Evolutionary conservation across 2,888 invertebrate species (phyloP).

Genomic region (Drosophila austrosaltans): DNA sequence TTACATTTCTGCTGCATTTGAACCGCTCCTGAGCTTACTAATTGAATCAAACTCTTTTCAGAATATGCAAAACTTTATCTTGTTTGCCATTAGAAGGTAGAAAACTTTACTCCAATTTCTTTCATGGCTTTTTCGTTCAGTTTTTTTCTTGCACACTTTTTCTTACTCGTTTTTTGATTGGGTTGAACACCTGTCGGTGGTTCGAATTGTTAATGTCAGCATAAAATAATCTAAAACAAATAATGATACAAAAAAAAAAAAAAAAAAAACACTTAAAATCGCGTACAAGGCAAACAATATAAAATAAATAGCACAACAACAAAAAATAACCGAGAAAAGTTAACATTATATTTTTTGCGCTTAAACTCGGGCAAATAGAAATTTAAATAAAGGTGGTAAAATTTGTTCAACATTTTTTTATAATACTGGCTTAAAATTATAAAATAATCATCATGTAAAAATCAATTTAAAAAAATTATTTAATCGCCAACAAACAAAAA

Average conservation of each 20-base stretch:
- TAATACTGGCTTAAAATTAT: background rate
- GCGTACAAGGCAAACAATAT: slow-evolving; percentile 34
- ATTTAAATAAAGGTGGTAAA: slow-evolving; percentile 46
- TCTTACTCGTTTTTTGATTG: slow-evolving; percentile 28
- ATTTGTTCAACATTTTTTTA: slow-evolving; percentile 10
- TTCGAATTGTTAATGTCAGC: slow-evolving; percentile 52
- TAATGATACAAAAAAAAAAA: slow-evolving; percentile 17
- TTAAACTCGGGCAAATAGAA: slow-evolving; percentile 56
- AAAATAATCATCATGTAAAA: slow-evolving; percentile 1
- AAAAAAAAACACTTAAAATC: slow-evolving; percentile 31
- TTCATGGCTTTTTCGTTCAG: background rate
- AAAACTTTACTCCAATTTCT: slow-evolving; percentile 5
- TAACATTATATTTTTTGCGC: slow-evolving; percentile 35
- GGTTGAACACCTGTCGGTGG: slow-evolving; percentile 59
- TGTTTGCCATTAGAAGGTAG: slow-evolving; percentile 1
- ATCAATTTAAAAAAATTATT: background rate
- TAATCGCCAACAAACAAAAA: slow-evolving; percentile 8
- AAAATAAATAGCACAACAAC: slow-evolving; percentile 27
- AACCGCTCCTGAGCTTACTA: slow-evolving; percentile 1
- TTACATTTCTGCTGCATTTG: slow-evolving; percentile 10
- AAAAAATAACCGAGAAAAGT: slow-evolving; percentile 37
- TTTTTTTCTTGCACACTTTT: background rate
- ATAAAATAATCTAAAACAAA: slow-evolving; percentile 43
- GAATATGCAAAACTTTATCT: slow-evolving; percentile 16
- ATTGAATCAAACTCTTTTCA: slow-evolving; percentile 8